phyloP scores from a whole-genome alignment of 2,797 vertebrate genomes.

The Coranthus polyacanthus region DNA sequence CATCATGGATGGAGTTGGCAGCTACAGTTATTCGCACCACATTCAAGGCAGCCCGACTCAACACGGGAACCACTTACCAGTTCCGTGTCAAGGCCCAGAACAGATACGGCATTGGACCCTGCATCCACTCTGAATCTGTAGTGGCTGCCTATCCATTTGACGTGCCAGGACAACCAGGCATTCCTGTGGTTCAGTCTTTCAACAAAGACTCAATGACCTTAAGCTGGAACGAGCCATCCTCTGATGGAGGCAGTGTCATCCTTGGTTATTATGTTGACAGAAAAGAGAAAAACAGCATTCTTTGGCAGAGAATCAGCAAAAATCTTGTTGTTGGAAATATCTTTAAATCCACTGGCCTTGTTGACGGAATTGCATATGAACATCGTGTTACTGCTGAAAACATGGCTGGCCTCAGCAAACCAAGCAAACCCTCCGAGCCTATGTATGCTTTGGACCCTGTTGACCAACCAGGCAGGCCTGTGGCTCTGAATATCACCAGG shows the following conservation, averaged over 20 bases:
- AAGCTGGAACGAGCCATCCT: slow-evolving; percentile 95
- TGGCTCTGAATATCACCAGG: slow-evolving; percentile 95
- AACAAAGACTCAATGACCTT: slow-evolving; percentile 95
- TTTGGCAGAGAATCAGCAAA: slow-evolving; percentile 97
- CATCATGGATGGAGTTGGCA: slow-evolving; percentile 94
- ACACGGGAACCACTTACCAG: slow-evolving; percentile 94
- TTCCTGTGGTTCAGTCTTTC: slow-evolving; percentile 91
- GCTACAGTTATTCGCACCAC: slow-evolving; percentile 97
- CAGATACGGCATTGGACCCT: slow-evolving; percentile 93
- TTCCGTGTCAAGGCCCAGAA: slow-evolving; percentile 99
- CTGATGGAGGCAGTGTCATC: slow-evolving; percentile 95
- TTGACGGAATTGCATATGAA: slow-evolving; percentile 97
- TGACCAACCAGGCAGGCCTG: slow-evolving; percentile 93
- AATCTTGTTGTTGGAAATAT: slow-evolving; percentile 93
- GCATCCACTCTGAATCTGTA: slow-evolving; percentile 88
- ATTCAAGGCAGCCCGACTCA: slow-evolving; percentile 94
- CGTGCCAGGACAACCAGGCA: slow-evolving; percentile 94
- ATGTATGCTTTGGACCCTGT: slow-evolving; percentile 94
- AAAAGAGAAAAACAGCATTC: slow-evolving; percentile 97
- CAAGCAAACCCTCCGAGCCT: slow-evolving; percentile 95
- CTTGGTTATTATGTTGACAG: slow-evolving; percentile 97
- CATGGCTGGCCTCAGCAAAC: slow-evolving; percentile 95
- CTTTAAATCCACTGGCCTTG: slow-evolving; percentile 95
- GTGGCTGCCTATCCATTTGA: slow-evolving; percentile 97
- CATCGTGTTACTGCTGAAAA: slow-evolving; percentile 98